Base-by-base conservation (phyloP, 2,113 vertebrate species). In the Regulus satrapa region DNA sequence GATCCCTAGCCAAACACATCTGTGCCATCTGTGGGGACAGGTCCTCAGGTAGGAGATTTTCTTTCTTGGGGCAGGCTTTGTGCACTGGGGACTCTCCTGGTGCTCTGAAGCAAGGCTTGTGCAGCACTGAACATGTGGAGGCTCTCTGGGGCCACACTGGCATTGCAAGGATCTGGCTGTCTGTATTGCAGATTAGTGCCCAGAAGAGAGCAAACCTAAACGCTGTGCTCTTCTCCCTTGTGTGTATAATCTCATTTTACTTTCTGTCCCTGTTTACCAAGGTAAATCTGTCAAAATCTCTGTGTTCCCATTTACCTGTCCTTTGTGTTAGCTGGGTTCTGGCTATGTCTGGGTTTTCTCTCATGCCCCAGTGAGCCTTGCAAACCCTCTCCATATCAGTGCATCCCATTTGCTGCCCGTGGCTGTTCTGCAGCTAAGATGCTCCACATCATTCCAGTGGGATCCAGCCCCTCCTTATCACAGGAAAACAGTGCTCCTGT, bases 21-120 rank as follows among this genome's bases (percentile, higher is more conserved):
- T 99, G 99, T 95, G 99, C 99, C 96, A 99, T 99, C 97, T 99
- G 99, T 58, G 99, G 99, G 75, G 99, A 99, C 96, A 98, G 99
- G 55, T 99, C 99, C 87, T 99, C 99, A 98, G 99, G 99, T 99
- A 98, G 92, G 77, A 71, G 28, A 28, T 54, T 59, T 87, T 54
- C 18, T 61, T 49, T 49, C 77, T 59, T 41, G 21, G 7, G n/a
- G 51, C 54, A 38, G 32, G 13, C 52, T 84, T 52, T 72, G 46
- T 62, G 49, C 48, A 25, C 3, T 34, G 51, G 62, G 72, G 82
- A 8, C 20, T 82, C 29, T 36, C 9, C 31, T 14, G 62, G 23
- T 8, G 18, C 55, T 54, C 54, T 82, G 76, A 43, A 69, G 61
- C 8, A 7, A 68, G 61, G 41, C 55, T 81, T 0, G 1, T 38